phyloP scores from a whole-genome alignment of 1,140 invertebrate species.

The Sitobion miscanthi region DNA sequence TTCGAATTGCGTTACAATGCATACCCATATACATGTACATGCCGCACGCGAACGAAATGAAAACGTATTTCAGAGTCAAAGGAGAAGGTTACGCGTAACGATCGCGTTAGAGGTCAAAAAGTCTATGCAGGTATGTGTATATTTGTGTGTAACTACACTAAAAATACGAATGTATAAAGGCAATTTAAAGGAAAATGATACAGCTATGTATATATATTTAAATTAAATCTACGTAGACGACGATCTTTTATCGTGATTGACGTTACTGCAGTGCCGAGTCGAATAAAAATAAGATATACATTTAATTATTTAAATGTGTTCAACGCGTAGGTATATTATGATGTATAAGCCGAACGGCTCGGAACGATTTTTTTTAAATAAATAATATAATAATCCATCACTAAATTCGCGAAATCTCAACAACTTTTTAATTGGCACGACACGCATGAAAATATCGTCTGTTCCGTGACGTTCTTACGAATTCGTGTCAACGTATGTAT shows the following conservation, averaged over 20 bases:
- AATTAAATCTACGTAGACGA: neutral
- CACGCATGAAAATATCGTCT: neutral
- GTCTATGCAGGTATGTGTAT: neutral
- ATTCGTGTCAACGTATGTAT: neutral
- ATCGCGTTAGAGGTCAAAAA: slow-evolving; percentile 35
- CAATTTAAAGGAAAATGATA: neutral
- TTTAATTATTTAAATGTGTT: neutral
- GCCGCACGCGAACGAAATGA: neutral
- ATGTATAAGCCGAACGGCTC: neutral
- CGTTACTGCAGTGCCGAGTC: neutral
- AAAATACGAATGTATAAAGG: neutral
- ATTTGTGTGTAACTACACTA: neutral
- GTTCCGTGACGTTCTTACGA: neutral
- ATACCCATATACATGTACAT: neutral
- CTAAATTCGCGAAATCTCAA: neutral
- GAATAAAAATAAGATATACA: neutral
- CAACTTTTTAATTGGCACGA: slow-evolving; percentile 1
- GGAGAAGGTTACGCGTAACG: neutral
- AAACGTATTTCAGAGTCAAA: slow-evolving; percentile 13
- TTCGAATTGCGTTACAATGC: neutral
- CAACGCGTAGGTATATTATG: neutral
- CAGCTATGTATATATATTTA: neutral
- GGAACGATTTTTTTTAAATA: neutral
- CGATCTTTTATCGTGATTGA: slow-evolving; percentile 1
- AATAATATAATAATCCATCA: neutral